Base-by-base conservation (phyloP, 2,113 vertebrate species). In the Microtus oregoni region DNA sequence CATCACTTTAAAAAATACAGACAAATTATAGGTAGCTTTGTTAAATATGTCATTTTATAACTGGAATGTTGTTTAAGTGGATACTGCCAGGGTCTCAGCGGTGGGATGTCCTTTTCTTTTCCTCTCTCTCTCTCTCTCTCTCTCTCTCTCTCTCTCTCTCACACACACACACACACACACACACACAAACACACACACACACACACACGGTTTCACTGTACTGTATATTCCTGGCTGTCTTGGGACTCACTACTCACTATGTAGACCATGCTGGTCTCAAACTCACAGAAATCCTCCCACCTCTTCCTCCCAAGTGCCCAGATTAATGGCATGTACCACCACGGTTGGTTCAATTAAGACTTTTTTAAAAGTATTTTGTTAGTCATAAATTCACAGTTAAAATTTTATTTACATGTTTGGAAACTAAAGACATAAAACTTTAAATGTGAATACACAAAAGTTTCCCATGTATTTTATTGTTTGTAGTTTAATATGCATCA, bases 401-500 rank as follows among this genome's bases (percentile, higher is more conserved):
- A 72, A 90, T 79, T 87, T 65, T 52, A 98, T 97, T 98, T 95
- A 79, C 86, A 20, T 68, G 55, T 65, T 78, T 98, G 97, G 93
- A 98, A 98, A 96, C 13, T 28, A 15, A 41, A 19, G 14, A 28
- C 24, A 41, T 3, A 63, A 55, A 26, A 58, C 6, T 81, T 97
- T 94, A 90, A 61, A 61, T 30, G 24, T 41, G n/a, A 77, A 97
- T 35, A 79, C 98, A 96, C 89, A 98, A 98, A 97, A 98, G 97
- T 92, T 98, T 98, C 94, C 96, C 96, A 97, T n/a, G 93, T 79
- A 96, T 97, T 96, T 90, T 92, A 98, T 98, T 97, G 47, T 97
- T 97, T 55, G 89, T 94, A 96, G 77, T 88, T 91, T 93, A 94
- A 55, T 86, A 77, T 26, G 97, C 96, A 96, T 97, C 97, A 97